Base-by-base conservation (phyloP, 2,797 vertebrate species). In the Ficedula albicollis region DNA sequence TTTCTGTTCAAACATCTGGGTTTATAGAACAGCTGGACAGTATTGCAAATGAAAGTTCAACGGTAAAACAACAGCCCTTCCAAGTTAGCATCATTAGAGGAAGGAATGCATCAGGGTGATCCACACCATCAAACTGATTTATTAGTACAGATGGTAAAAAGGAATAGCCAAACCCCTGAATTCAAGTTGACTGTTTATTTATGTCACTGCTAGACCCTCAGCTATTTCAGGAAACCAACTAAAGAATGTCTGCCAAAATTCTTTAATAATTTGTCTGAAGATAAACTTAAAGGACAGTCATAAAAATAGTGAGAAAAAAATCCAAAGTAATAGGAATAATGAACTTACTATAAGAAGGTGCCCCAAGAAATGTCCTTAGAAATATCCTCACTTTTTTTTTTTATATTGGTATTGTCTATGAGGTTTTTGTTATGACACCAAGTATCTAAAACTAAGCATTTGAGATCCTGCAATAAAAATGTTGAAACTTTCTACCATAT, bases 141-240 rank as follows among this genome's bases (percentile, higher is more conserved):
- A 96, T 96, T 97, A 94, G 73, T 93, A 96, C 90, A 97, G 90
- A 93, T 97, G 92, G 58, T 77, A 89, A 85, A 66, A 95, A 93
- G 56, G 89, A 88, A 41, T 25, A 93, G 87, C 75, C 87, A 96
- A 94, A 87, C 41, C 34, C 70, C 41, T 91, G 68, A 91, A 93
- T 95, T 95, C 87, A 95, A 70, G 59, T 74, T 16, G 3, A 84
- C 29, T 95, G 64, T 96, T 97, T 97, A 95, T 97, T 98, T 96
- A 70, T 93, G 72, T 89, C 79, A 84, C 49, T 81, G 23, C 18
- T 86, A 70, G 46, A 82, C 51, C 19, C 41, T 94, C 74, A 88
- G 36, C 44, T 95, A 70, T 91, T 95, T 87, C 59, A 94, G 75
- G 62, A 98, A 97, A 95, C 85, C 75, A 85, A 75, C 39, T 66